Evolutionary conservation across 2,797 vertebrate species (phyloP), one percentile per base, ranked within the genome.

Genomic region (Darevskia mixta): DNA sequence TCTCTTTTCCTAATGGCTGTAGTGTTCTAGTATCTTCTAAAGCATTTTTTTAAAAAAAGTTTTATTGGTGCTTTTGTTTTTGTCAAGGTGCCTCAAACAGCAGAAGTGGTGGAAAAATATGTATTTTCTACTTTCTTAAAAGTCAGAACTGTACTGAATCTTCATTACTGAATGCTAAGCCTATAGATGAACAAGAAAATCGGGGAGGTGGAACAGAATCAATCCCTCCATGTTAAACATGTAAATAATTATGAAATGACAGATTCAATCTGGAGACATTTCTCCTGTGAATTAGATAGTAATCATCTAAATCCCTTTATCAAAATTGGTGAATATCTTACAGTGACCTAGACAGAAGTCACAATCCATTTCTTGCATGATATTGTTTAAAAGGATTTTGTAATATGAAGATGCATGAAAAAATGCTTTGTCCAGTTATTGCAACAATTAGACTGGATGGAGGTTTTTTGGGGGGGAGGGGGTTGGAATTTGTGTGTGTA

Each of bases 381-480:
- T 82, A 72, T 75, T 67, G 29, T 95, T 88, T 93, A 86, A 84
- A 89, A 86, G 86, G 58, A 87, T 89, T 86, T 91, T 75, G 27
- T 55, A 86, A 90, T 85, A 72, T 71, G 82, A 1, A 71, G 41
- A 88, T n/a, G 2, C 0, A 2, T 0, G 25, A n/a, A 90, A 93
- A 96, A 93, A 92, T 80, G 94, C 91, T 94, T 94, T 95, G 94
- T 92, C 92, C 96, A 96, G 91, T 96, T 96, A 96, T 95, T 92
- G 93, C 93, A 97, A 93, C 90, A 96, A 94, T 95, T 95, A 88
- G 71, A 88, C 3, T 55, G 49, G 49, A 87, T 90, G 49, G 67
- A 66, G 38, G 66, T 25, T 79, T 73, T 73, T 73, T 20, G 6
- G 4, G 8, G n/a, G 18, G 17, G 71, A 5, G 29, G 66, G 66